Percentiles rank a stretch among this genome's conserved stretches.
Conservation (phyloP, 2,113 vertebrate genomes). For the Acanthochromis polyacanthus region DNA sequence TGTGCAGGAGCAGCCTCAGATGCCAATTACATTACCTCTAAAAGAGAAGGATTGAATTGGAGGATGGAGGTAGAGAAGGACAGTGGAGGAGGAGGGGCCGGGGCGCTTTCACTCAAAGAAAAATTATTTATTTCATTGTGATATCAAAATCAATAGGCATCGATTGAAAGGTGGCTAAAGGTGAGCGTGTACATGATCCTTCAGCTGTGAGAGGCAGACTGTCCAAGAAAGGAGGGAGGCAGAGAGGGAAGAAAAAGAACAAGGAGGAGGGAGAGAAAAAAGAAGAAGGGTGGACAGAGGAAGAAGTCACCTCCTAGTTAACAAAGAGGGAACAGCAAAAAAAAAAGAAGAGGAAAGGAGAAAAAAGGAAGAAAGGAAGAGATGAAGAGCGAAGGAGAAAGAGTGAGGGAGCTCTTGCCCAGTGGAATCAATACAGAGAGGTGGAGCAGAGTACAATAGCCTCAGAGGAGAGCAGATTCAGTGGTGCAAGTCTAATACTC, state of each 20-base stretch:
- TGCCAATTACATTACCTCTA: slow-evolving; percentile 73
- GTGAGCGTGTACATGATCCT: slow-evolving; percentile 78
- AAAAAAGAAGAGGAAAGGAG: slow-evolving; percentile 27
- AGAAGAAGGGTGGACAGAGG: slow-evolving; percentile 26
- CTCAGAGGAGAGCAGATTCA: slow-evolving; percentile 92
- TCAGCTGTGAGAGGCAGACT: slow-evolving; percentile 64
- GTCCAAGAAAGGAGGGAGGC: slow-evolving; percentile 25
- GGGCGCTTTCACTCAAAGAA: slow-evolving; percentile 68
- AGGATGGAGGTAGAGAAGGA: slow-evolving; percentile 33
- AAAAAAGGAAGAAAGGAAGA: slow-evolving; percentile 25
- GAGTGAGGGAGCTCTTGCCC: slow-evolving; percentile 73
- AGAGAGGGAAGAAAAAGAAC: background rate
- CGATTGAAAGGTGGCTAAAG: slow-evolving; percentile 81
- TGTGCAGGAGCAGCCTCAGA: slow-evolving; percentile 43
- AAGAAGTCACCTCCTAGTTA: slow-evolving; percentile 66
- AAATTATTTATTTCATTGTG: slow-evolving; percentile 83
- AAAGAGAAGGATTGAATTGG: slow-evolving; percentile 59
- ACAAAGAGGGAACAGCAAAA: slow-evolving; percentile 58
- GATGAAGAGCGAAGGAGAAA: slow-evolving; percentile 2
- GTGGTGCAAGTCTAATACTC: slow-evolving; percentile 95
- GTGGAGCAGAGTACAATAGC: slow-evolving; percentile 91
- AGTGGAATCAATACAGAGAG: slow-evolving; percentile 90
- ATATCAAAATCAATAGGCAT: slow-evolving; percentile 85
- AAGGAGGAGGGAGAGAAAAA: background rate
- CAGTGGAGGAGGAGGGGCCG: slow-evolving; percentile 5